Base-by-base conservation (phyloP, 2,888 invertebrate genomes). In the Andrena chrysosceles region DNA sequence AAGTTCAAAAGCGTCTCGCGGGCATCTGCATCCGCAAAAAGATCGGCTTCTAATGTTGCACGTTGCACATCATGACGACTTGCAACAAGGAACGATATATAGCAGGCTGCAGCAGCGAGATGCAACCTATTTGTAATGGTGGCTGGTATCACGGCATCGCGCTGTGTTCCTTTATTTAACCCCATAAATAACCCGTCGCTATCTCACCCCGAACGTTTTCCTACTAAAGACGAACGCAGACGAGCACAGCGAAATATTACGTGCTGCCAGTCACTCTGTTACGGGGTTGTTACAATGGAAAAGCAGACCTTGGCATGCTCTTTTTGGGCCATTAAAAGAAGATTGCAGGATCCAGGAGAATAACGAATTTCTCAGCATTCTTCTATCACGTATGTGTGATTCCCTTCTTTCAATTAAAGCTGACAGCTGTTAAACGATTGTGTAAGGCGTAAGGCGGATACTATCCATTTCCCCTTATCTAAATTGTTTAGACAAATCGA, bases 111-210 rank as follows among this genome's bases (percentile, higher is more conserved):
- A 87, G 85, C 88, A 60, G 20, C 67, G 66, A 70, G 67, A 52
- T 49, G 90, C 91, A 92, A 89, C 91, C 91, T 91, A 92, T 93
- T 92, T 92, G 93, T 93, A 93, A 88, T 77, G 74, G 85, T 64
- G 70, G 56, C 78, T 68, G 87, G 85, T 92, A 93, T 92, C 92
- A 89, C 89, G 78, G 88, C 87, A 92, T 93, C 92, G 91, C 89
- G 87, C 89, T 83, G 81, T 91, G 90, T 92, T 91, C 89, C 92
- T 92, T 93, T 91, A 93, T 92, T 93, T 91, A 91, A 92, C 91
- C 91, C 91, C 91, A 93, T 93, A 93, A 93, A 93, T 93, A 93
- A 92, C 89, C 87, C 83, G 81, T 49, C 89, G 86, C 91, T 93
- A 93, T 92, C 92, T 92, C 88, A 87, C 90, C 88, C 90, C 90